Percentiles rank a stretch among this genome's conserved stretches.
These are phyloP conservation scores for Ephydatia muelleri DNA, from an alignment of 37 sponge, comb jelly and placozoan species.

Conservation along the genomic window DNA sequence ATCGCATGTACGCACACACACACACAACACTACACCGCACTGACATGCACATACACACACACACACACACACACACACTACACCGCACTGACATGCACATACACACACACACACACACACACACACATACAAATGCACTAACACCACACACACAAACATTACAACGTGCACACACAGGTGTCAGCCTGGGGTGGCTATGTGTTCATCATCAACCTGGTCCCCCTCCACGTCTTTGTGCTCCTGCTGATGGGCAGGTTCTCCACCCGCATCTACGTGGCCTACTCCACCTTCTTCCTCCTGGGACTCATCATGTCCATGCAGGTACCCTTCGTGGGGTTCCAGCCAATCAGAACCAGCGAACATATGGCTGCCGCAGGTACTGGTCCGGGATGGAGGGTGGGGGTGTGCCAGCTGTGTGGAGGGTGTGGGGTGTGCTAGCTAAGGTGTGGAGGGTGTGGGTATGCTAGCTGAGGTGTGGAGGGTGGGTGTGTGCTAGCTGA, in stretches of 20 bases:
- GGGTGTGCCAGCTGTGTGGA: background rate
- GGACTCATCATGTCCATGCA: slow-evolving; percentile 98
- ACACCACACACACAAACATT: slow-evolving; percentile 83
- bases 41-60: background rate
- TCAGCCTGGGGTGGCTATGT: slow-evolving; percentile 99
- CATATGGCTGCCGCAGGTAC: slow-evolving; percentile 99
- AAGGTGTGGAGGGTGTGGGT: too few relatives aligned
- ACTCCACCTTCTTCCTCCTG: slow-evolving; percentile 95
- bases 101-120: slow-evolving; percentile 93
- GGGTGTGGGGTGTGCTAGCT: background rate
- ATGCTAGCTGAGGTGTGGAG: too few relatives aligned
- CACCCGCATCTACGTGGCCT: slow-evolving; percentile 75
- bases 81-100: slow-evolving; percentile 82
- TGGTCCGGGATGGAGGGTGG: background rate
- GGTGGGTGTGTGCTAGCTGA: too few relatives aligned
- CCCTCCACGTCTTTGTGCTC: slow-evolving; percentile 92
- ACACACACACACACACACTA: too few relatives aligned
- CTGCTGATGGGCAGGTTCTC: slow-evolving; percentile 98
- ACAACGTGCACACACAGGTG: slow-evolving; percentile 63
- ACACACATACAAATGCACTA: slow-evolving; percentile 90
- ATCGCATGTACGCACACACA: slow-evolving; percentile 14
- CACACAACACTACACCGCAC: slow-evolving; percentile 4
- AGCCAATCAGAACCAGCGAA: slow-evolving; percentile 98
- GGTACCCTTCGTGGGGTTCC: slow-evolving; percentile 98
- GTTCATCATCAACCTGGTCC: slow-evolving; percentile 97